Evolutionary conservation across 2,797 vertebrate genomes (phyloP), one percentile per base, ranked within the genome.

Genomic region (Xyrichtys novacula): DNA sequence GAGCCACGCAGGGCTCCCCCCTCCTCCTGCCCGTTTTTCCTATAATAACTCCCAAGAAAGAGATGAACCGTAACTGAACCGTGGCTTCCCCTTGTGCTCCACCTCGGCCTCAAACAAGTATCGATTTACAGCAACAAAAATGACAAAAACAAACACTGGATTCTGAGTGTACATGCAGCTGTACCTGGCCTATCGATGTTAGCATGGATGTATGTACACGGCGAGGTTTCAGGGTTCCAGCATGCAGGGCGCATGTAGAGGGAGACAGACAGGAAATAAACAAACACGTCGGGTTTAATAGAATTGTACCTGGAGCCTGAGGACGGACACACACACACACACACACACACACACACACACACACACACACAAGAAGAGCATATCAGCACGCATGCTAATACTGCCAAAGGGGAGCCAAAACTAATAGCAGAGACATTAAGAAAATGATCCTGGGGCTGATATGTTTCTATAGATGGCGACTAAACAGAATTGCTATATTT

Each of bases 401-500:
- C 91, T 81, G 92, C 90, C 91, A 82, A 84, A 83, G 89, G 92
- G 89, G 86, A 76, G 78, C 80, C 85, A 88, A 86, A 90, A 90
- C 89, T 91, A 92, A 93, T 91, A 93, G 89, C 59, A 23, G 77
- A 81, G 87, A 91, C 90, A 93, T 93, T 93, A 92, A 88, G 86
- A 70, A 91, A 92, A 91, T 90, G 89, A 91, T 92, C 90, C 90
- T 64, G 69, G 20, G 91, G 91, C 92, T 91, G 91, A 92, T 90
- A 86, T 91, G 90, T 90, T 93, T 88, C 90, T 90, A 91, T 88
- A 91, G 88, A 92, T 84, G 88, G 88, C 81, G 74, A 89, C 89
- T 86, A 86, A 91, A 92, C 80, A 88, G 85, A 92, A 93, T 92
- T 92, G 92, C 89, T 86, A 90, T 92, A 93, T 93, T 92, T 92